Evolutionary conservation across 2,888 invertebrate genomes (phyloP).

Genomic region (Criorhina ranunculi): DNA sequence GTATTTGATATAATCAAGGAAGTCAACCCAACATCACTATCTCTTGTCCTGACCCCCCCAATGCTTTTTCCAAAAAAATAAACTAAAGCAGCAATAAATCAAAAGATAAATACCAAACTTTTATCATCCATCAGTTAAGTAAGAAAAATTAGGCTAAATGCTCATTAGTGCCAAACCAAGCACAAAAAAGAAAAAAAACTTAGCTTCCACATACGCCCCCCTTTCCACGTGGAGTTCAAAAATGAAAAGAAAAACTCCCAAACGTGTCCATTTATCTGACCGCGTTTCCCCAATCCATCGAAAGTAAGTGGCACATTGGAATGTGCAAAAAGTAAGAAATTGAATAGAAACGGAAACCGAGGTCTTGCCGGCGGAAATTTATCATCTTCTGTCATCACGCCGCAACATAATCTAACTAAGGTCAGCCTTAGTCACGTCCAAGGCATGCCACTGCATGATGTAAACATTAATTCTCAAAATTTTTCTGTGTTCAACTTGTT

Average conservation of each 20-base stretch:
- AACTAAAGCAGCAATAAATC: not conserved
- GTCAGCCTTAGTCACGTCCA: conserved; percentile 57
- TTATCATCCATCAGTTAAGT: conserved; percentile 27
- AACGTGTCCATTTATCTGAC: conserved; percentile 31
- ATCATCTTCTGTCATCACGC: conserved; percentile 26
- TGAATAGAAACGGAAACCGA: conserved; percentile 1
- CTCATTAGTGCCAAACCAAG: conserved; percentile 14
- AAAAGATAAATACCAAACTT: conserved; percentile 18
- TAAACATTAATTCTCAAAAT: conserved; percentile 52
- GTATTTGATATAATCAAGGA: not conserved
- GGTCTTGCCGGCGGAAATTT: conserved; percentile 21
- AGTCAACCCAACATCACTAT: not conserved
- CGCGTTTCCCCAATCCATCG: conserved; percentile 26
- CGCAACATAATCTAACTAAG: conserved; percentile 40
- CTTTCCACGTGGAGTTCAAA: not conserved
- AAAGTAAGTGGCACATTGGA: conserved; percentile 31
- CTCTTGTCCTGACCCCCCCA: conserved; percentile 3
- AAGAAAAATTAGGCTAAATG: conserved; percentile 14
- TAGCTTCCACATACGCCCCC: conserved; percentile 36
- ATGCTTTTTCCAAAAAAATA: not conserved
- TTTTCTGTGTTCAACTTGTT: conserved; percentile 28
- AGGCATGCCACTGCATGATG: conserved; percentile 58
- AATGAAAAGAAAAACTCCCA: not conserved
- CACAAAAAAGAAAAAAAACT: not conserved
- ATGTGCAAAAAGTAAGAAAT: conserved; percentile 29